A percentile compares a stretch with the other conserved stretches of the same genome.
Conservation (phyloP, 2,888 invertebrate genomes). For the Cistogaster globosa region DNA sequence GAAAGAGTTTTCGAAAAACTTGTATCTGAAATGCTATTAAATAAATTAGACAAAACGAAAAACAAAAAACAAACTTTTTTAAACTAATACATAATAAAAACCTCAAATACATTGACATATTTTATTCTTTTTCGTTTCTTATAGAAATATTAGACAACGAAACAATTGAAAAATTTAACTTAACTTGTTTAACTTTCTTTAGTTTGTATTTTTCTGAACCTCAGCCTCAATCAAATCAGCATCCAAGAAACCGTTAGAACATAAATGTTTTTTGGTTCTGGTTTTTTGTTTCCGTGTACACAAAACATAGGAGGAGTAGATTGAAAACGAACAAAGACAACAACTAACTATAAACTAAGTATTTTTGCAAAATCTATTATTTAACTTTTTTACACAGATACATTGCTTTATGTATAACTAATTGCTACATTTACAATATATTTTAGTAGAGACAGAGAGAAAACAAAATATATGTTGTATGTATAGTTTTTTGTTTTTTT, state of each 20-base stretch:
- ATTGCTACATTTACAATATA: conserved; percentile 54
- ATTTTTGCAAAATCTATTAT: conserved; percentile 18
- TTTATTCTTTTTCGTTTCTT: conserved; percentile 31
- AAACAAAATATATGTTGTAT: conserved; percentile 59
- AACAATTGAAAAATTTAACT: conserved; percentile 53
- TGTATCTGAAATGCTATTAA: conserved; percentile 38
- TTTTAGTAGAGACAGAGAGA: conserved; percentile 57
- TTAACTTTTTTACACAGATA: conserved; percentile 23
- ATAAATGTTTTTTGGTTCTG: conserved; percentile 12
- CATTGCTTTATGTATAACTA: conserved; percentile 32
- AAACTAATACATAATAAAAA: conserved; percentile 26
- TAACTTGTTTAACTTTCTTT: conserved; percentile 2
- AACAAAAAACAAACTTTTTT: conserved; percentile 41
- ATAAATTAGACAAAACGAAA: conserved; percentile 36
- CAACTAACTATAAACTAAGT: conserved; percentile 49
- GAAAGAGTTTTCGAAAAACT: conserved; percentile 18
- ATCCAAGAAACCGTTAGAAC: conserved; percentile 13
- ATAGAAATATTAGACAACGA: conserved; percentile 40
- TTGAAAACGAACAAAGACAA: conserved; percentile 43
- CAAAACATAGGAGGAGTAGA: conserved; percentile 29
- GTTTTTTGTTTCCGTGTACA: conserved; percentile 25
- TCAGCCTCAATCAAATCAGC: conserved; percentile 21
- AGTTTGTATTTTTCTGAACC: conserved; percentile 3
- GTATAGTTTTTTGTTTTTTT: conserved; percentile 58
- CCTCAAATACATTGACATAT: conserved; percentile 50